phyloP scores from a whole-genome alignment of 2,888 invertebrate species.

The Cerastoderma edule region DNA sequence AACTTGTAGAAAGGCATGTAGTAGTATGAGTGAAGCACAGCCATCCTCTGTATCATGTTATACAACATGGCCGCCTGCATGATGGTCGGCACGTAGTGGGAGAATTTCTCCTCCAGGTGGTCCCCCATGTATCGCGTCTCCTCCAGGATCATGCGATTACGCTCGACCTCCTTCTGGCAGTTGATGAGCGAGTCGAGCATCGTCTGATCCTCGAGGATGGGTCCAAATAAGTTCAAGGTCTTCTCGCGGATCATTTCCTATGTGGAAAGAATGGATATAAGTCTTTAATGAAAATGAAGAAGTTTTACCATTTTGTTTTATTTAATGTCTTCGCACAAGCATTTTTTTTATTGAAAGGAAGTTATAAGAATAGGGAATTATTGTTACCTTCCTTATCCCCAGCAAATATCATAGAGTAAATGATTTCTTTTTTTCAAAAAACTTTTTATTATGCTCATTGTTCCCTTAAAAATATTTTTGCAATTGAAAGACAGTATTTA shows the following conservation, averaged over 20 bases:
- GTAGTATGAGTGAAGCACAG: constrained; percentile 78
- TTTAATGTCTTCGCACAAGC: too few relatives aligned
- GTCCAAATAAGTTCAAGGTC: constrained; percentile 76
- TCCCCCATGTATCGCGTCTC: constrained; percentile 80
- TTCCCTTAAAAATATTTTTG: too few relatives aligned
- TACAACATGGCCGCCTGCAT: constrained; percentile 80
- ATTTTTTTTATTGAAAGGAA: too few relatives aligned
- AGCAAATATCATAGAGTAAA: too few relatives aligned
- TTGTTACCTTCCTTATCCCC: too few relatives aligned
- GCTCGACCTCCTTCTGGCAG: constrained; percentile 78
- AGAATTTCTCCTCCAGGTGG: constrained; percentile 80
- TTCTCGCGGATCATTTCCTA: constrained; percentile 81
- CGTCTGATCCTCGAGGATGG: constrained; percentile 80
- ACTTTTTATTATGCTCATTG: too few relatives aligned
- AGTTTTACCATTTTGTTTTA: not conserved
- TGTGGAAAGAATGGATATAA: not conserved
- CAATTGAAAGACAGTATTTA: too few relatives aligned
- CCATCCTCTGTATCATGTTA: constrained; percentile 76
- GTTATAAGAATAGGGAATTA: too few relatives aligned
- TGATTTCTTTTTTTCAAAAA: too few relatives aligned
- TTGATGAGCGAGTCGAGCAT: constrained; percentile 79
- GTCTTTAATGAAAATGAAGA: not conserved
- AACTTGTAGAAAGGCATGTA: constrained; percentile 79
- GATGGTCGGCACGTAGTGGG: constrained; percentile 79
- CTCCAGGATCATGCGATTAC: constrained; percentile 78